Evolutionary conservation across 2,113 vertebrate genomes (phyloP).

Genomic region (Ammodytes dubius): DNA sequence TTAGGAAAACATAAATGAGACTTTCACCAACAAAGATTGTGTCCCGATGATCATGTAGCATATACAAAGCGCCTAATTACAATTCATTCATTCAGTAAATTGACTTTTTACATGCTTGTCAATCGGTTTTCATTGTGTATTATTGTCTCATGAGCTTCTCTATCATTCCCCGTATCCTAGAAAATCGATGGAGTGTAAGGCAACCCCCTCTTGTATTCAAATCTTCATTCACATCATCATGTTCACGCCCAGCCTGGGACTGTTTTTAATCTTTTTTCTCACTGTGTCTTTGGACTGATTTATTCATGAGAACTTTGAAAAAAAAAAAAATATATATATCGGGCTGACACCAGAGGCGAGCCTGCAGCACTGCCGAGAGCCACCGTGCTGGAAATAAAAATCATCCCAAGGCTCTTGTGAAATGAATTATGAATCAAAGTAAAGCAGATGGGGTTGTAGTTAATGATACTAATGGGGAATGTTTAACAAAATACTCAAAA

Average conservation of each 20-base stretch:
- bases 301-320: slow-evolving; percentile 52
- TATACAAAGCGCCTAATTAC: slow-evolving; percentile 1
- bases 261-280: slow-evolving; percentile 39
- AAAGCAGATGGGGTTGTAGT: background rate
- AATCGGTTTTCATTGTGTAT: slow-evolving; percentile 15
- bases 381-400: slow-evolving; percentile 1
- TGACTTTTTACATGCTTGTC: slow-evolving; percentile 6
- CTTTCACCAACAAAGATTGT: background rate
- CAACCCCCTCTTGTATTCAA: background rate
- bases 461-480: background rate
- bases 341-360: slow-evolving; percentile 2
- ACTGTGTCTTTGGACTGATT: slow-evolving; percentile 38
- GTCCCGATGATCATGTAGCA: background rate
- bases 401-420: background rate
- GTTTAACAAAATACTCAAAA: slow-evolving; percentile 1
- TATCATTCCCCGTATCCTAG: background rate
- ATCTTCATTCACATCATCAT: slow-evolving; percentile 12
- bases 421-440: slow-evolving; percentile 10
- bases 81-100: slow-evolving; percentile 31
- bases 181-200: slow-evolving; percentile 17
- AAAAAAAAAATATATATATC: slow-evolving; percentile 21
- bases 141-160: background rate
- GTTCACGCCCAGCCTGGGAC: background rate
- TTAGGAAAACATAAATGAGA: background rate
- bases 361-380: slow-evolving; percentile 28